Percentiles rank a stretch among this genome's conserved stretches.
Evolutionary conservation across 2,888 invertebrate genomes (phyloP).

Genomic region (Portevinia maculata): DNA sequence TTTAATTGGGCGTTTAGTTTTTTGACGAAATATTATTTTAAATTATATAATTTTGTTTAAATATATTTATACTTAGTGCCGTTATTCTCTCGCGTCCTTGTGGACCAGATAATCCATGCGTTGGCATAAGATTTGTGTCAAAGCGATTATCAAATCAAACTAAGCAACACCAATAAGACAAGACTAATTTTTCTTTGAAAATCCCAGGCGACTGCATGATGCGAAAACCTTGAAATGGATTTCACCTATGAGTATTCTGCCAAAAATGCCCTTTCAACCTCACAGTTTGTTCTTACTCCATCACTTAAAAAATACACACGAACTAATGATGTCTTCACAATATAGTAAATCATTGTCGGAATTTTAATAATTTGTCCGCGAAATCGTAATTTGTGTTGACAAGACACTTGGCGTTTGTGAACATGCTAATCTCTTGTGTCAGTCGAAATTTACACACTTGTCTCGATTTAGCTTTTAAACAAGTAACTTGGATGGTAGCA

Average conservation of each 20-base stretch:
- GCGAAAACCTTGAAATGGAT: constrained; percentile 2
- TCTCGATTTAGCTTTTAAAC: constrained; percentile 35
- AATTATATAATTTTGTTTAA: constrained; percentile 8
- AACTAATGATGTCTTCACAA: constrained; percentile 5
- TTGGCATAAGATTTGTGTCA: constrained; percentile 48
- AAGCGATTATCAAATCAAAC: constrained; percentile 23
- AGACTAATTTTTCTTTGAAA: constrained; percentile 1
- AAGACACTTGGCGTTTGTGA: constrained; percentile 62
- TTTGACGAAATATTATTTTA: constrained; percentile 39
- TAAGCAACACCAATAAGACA: constrained; percentile 28
- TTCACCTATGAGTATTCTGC: not conserved
- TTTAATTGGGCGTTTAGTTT: constrained; percentile 46
- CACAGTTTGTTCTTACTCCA: constrained; percentile 3
- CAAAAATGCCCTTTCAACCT: constrained; percentile 27
- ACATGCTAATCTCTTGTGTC: constrained; percentile 30
- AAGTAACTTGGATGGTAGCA: constrained; percentile 26
- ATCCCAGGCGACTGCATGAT: constrained; percentile 22
- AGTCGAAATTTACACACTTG: constrained; percentile 28
- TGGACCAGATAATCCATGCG: constrained; percentile 47
- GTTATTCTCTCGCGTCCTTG: constrained; percentile 27
- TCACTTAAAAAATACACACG: not conserved
- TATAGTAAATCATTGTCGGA: constrained; percentile 44
- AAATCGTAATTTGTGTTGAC: constrained; percentile 57
- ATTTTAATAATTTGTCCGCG: constrained; percentile 50
- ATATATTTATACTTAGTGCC: constrained; percentile 9